phyloP scores from a whole-genome alignment of 1,140 invertebrate species.

The Leptinotarsa defecta region DNA sequence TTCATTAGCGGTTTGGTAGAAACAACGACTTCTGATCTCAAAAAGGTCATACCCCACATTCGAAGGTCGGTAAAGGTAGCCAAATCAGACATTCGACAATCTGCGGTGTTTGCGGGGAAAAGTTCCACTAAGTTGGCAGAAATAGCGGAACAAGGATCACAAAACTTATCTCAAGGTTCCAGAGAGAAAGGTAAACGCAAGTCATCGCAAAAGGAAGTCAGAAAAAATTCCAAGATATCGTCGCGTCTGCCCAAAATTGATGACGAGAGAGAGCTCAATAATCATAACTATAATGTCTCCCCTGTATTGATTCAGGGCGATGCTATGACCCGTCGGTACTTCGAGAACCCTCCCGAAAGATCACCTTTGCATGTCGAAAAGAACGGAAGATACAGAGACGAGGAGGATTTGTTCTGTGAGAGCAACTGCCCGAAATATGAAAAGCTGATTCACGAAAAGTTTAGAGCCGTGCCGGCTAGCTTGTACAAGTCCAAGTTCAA shows the following conservation, averaged over 20 bases:
- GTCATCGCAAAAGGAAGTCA: background rate
- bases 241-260: constrained; percentile 8
- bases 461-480: background rate
- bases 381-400: constrained; percentile 37
- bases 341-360: constrained; percentile 2
- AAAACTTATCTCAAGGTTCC: no score
- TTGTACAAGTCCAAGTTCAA: constrained; percentile 11
- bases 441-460: constrained; percentile 3
- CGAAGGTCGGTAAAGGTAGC: background rate
- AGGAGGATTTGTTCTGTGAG: constrained; percentile 35
- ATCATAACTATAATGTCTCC: background rate
- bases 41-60: constrained; percentile 5
- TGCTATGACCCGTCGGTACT: background rate
- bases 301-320: background rate
- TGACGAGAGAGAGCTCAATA: background rate
- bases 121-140: background rate
- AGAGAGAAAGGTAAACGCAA: background rate
- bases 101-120: background rate
- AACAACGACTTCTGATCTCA: background rate
- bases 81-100: background rate
- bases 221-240: background rate
- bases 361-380: background rate
- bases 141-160: no score
- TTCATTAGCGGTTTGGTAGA: constrained; percentile 7
- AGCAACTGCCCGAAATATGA: constrained; percentile 9